Conservation (phyloP, 2,113 vertebrate genomes). For the Rhineura floridana region DNA sequence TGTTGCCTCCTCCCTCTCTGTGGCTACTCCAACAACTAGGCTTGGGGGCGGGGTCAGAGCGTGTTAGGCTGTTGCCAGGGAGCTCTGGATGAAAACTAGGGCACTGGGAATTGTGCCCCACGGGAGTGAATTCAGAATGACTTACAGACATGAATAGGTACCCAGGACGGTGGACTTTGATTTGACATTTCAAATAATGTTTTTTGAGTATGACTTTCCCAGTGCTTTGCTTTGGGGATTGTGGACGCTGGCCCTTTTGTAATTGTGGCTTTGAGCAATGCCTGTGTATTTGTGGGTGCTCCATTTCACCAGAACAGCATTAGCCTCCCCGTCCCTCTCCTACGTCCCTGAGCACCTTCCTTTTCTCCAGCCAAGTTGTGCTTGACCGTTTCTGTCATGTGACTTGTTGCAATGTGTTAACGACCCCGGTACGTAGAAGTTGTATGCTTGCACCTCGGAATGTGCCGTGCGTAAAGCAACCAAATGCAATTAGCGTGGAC, state of each 20-base stretch:
- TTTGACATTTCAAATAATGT: neutral
- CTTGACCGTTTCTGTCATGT: neutral
- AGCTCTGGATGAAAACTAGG: too few relatives aligned
- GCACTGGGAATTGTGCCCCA: neutral
- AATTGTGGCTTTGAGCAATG: neutral
- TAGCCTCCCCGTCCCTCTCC: too few relatives aligned
- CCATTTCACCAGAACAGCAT: neutral
- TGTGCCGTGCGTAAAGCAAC: neutral
- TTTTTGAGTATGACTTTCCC: neutral
- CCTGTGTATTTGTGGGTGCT: neutral
- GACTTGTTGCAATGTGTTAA: neutral
- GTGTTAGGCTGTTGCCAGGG: neutral
- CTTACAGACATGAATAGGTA: neutral
- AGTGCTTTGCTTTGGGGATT: neutral
- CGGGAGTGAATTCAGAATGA: neutral
- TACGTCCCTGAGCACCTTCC: neutral
- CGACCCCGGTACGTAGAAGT: neutral
- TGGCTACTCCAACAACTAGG: neutral
- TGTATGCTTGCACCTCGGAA: neutral
- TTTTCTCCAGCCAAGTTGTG: neutral
- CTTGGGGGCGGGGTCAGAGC: neutral
- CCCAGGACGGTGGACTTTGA: neutral
- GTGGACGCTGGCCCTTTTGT: neutral
- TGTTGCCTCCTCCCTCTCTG: slow-evolving; percentile 21
- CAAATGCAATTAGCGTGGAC: too few relatives aligned